These are phyloP conservation scores for Leucophenga montana DNA, from an alignment of 2,888 invertebrate species.

Conservation along the genomic window DNA sequence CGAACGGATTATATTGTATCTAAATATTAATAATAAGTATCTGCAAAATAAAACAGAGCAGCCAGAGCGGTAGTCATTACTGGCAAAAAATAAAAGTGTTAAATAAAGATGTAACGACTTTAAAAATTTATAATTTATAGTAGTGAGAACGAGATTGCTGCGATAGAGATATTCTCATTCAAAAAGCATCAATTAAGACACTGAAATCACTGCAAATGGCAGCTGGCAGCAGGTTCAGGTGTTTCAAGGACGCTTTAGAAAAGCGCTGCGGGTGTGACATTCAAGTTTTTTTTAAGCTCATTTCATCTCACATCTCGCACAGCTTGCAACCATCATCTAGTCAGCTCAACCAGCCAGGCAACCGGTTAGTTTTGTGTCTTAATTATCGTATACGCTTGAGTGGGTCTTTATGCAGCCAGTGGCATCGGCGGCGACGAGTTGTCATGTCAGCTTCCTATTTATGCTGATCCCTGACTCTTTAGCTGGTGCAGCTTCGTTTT, in stretches of 20 bases:
- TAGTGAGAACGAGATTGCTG: no score
- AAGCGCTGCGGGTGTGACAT: no score
- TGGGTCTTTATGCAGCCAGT: constrained; percentile 6
- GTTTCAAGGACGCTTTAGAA: not conserved
- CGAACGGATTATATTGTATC: no score
- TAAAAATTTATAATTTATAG: no score
- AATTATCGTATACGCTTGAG: constrained; percentile 25
- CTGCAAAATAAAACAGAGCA: no score
- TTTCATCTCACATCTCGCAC: not conserved
- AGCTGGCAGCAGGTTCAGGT: not conserved
- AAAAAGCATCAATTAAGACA: not conserved
- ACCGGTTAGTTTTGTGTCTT: constrained; percentile 1
- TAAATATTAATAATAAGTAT: no score
- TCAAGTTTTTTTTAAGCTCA: not conserved
- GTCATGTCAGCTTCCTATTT: constrained; percentile 8
- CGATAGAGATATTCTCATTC: no score
- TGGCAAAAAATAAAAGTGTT: no score
- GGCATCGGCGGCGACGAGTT: constrained; percentile 3
- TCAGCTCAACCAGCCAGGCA: no score
- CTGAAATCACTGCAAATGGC: not conserved
- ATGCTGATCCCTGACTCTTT: constrained; percentile 28
- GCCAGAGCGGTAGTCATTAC: no score
- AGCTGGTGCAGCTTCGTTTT: constrained; percentile 42
- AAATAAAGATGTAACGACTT: no score
- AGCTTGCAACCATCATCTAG: not conserved